Conservation (phyloP, 2,888 invertebrate species). For the Chrysomela aeneicollis region DNA sequence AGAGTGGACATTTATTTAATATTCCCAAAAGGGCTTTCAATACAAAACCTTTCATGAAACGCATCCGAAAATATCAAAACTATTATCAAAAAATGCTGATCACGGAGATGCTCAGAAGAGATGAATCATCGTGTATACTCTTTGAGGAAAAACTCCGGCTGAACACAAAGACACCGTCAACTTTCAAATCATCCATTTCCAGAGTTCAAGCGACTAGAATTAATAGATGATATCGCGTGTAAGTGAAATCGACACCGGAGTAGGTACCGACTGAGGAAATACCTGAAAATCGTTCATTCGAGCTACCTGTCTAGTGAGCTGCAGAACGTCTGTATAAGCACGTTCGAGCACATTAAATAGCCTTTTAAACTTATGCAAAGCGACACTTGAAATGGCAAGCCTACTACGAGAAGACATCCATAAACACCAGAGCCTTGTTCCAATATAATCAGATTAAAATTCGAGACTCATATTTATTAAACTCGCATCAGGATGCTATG, state of each 20-base stretch:
- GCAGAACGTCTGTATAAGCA: slow-evolving; percentile 39
- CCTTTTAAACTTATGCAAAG: slow-evolving; percentile 43
- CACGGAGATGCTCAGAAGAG: too few species aligned
- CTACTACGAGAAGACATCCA: slow-evolving; percentile 43
- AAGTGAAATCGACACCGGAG: slow-evolving; percentile 1
- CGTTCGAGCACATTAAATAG: slow-evolving; percentile 35
- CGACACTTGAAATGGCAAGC: slow-evolving; percentile 45
- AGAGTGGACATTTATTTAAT: too few species aligned
- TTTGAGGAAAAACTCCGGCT: too few species aligned
- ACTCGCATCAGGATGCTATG: too few species aligned
- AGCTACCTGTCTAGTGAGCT: slow-evolving; percentile 38
- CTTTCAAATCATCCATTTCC: neutral
- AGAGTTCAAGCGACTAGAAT: neutral
- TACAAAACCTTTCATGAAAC: too few species aligned
- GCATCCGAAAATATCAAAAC: too few species aligned
- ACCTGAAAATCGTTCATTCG: neutral
- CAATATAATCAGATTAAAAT: slow-evolving; percentile 44
- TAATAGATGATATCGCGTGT: neutral
- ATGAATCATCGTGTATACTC: too few species aligned
- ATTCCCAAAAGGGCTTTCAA: too few species aligned
- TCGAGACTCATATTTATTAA: slow-evolving; percentile 37
- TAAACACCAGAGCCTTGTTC: slow-evolving; percentile 45
- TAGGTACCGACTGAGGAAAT: neutral
- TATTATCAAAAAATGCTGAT: too few species aligned
- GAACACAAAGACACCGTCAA: too few species aligned